Conservation (phyloP, 2,113 vertebrate genomes). For the Picathartes gymnocephalus region DNA sequence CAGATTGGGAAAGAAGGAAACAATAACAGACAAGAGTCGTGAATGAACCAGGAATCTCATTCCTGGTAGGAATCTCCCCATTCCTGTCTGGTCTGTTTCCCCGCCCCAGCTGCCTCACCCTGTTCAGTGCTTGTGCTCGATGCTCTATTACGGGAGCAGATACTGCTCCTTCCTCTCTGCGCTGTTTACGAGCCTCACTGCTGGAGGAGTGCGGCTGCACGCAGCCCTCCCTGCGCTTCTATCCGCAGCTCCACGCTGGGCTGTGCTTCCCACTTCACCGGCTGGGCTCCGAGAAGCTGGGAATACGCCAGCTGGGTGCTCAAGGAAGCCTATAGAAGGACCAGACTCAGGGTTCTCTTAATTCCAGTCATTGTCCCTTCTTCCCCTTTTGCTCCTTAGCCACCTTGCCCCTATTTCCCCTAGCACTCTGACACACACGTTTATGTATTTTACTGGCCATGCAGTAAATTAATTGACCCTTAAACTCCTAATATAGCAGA, state of each 20-base stretch:
- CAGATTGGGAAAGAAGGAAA: slow-evolving; percentile 25
- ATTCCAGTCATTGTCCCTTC: not conserved
- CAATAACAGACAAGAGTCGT: slow-evolving; percentile 22
- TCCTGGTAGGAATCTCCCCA: slow-evolving; percentile 62
- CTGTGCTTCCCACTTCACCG: not conserved
- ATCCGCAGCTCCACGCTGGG: not conserved
- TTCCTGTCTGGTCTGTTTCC: slow-evolving; percentile 65
- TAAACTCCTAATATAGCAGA: not conserved
- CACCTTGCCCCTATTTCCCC: not conserved
- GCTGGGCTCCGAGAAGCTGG: not conserved
- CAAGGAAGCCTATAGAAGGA: not conserved
- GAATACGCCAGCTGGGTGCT: not conserved
- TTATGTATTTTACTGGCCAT: not conserved
- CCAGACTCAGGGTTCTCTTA: not conserved
- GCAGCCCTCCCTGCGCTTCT: not conserved
- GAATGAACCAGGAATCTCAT: slow-evolving; percentile 57
- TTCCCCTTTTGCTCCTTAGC: not conserved
- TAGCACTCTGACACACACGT: not conserved
- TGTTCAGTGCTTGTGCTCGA: not conserved
- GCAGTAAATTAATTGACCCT: not conserved
- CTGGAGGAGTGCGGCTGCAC: not conserved
- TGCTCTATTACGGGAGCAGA: slow-evolving; percentile 9
- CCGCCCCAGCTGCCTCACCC: slow-evolving; percentile 36
- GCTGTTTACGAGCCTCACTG: not conserved
- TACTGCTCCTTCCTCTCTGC: not conserved